Conservation (phyloP, 2,113 vertebrate species). For the Mus spicilegus region DNA sequence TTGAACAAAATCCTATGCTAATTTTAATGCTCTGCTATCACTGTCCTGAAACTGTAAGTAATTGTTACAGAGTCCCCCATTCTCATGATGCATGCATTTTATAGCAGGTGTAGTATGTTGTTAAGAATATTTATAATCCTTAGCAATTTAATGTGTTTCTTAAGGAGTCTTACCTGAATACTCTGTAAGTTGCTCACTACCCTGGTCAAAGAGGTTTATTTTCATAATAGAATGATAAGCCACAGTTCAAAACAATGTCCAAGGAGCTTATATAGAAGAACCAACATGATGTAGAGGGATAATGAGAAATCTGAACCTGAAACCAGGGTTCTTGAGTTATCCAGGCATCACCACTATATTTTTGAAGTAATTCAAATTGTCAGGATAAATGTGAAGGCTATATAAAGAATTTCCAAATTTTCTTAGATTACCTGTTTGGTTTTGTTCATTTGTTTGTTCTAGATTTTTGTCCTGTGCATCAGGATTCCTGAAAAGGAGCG, state of each 20-base stretch:
- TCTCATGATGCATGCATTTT: neutral
- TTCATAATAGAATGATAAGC: neutral
- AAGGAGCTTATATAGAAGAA: conserved; percentile 8
- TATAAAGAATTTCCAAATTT: neutral
- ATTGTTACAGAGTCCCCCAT: neutral
- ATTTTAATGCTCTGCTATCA: neutral
- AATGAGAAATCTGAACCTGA: neutral
- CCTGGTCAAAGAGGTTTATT: neutral
- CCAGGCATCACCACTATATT: neutral
- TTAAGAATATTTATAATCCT: neutral
- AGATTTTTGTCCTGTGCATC: neutral
- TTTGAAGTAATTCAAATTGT: conserved; percentile 30
- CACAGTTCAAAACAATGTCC: neutral
- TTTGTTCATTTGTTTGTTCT: neutral
- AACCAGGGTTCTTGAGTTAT: neutral
- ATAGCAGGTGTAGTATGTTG: neutral
- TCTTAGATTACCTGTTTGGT: too few species aligned
- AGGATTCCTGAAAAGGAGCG: neutral
- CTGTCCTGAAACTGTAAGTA: neutral
- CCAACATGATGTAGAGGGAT: neutral
- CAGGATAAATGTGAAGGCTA: conserved; percentile 5
- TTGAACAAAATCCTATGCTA: neutral
- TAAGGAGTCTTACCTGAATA: neutral
- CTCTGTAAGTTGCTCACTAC: neutral
- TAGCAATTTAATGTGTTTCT: neutral